A percentile compares a stretch with the other conserved stretches of the same genome.
Conservation (phyloP, 2,797 vertebrate genomes). For the Australoheros facetus region DNA sequence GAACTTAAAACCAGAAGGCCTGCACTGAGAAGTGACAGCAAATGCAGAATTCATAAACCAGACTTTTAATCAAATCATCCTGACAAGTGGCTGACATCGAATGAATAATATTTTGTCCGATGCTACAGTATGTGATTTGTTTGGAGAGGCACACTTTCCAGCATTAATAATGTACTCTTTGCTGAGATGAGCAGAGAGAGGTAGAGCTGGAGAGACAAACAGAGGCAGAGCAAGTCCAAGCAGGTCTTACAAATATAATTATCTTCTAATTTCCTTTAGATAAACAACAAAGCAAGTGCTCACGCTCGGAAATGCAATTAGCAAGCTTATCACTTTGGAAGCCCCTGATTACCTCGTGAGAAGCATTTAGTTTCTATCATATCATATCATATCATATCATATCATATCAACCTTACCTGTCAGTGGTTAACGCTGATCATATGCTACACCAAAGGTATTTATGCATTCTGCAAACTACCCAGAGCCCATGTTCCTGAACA, state of each 20-base stretch:
- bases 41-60: conserved; percentile 62
- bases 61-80: conserved; percentile 72
- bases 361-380: neutral
- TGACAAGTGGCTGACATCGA: conserved; percentile 66
- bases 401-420: neutral
- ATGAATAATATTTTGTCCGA: conserved; percentile 58
- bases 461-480: neutral
- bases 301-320: conserved; percentile 58
- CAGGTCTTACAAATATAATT: conserved; percentile 65
- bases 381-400: neutral
- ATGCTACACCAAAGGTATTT: accelerated
- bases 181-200: conserved; percentile 17
- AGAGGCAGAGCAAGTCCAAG: conserved; percentile 42
- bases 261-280: conserved; percentile 61
- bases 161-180: conserved; percentile 58
- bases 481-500: neutral
- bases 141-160: conserved; percentile 39
- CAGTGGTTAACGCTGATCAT: neutral
- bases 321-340: conserved; percentile 24
- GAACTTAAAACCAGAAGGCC: conserved; percentile 10
- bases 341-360: neutral
- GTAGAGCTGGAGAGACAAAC: neutral
- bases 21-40: conserved; percentile 39
- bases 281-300: conserved; percentile 55
- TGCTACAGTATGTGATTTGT: conserved; percentile 52